Base-by-base conservation (phyloP, 2,113 vertebrate species). In the Mesoclemmys tuberculata region DNA sequence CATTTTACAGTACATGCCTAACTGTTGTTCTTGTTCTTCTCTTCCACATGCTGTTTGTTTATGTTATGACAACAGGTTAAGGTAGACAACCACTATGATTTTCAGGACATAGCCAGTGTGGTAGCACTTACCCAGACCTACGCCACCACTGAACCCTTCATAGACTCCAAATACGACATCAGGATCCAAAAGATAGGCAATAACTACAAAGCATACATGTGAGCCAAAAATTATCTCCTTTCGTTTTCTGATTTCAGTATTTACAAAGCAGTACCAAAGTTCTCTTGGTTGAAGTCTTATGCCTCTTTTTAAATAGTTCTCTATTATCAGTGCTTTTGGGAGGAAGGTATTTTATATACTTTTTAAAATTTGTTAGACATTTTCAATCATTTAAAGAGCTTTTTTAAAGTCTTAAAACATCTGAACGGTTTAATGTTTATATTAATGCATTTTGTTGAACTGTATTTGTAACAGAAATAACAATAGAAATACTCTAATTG, bases 161-260 rank as follows among this genome's bases (percentile, higher is more conserved):
- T 99, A 92, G 99, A 99, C 5, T 99, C 99, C 97, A 99, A 99
- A 96, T 99, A 99, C 31, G 99, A 99, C 98, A 99, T 99, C 97
- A 98, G 99, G 97, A 99, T 99, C 94, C 99, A 99, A 98, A 99
- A 99, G 98, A 99, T 99, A 68, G 99, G 99, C 78, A 97, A 83
- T 85, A 99, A 99, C 98, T 99, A 99, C 98, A 99, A 99, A 97
- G 99, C 99, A 61, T 99, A 99, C 98, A 99, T 99, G 99, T 99
- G 97, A 98, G 99, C 97, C 90, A 95, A 95, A 92, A 1, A 82
- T 96, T 96, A 58, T 82, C 1, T 96, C 90, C 55, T 95, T 95
- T 92, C 77, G 56, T 95, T 9, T 54, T 95, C 90, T 85, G 84
- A 29, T 93, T 95, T 90, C 89, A 26, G 68, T 83, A 10, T 0